Base-by-base conservation (phyloP, 2,797 vertebrate genomes). In the Hoplostethus atlanticus region DNA sequence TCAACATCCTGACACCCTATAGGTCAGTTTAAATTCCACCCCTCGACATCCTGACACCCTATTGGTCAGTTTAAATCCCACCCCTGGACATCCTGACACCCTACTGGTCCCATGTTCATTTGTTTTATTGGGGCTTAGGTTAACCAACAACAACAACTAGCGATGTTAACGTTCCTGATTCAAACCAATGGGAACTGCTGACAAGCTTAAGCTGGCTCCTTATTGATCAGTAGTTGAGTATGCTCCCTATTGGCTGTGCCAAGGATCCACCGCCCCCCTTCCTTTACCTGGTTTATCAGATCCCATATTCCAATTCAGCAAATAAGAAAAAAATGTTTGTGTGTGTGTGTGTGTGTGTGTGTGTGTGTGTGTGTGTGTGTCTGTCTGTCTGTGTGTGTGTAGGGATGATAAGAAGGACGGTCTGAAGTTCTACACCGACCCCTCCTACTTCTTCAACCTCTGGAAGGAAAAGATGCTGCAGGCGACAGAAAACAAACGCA, bases 401-500 rank as follows among this genome's bases (percentile, higher is more conserved):
- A 97, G 97, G 89, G 96, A 97, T 60, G 96, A 97, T 79, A 96
- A 96, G 79, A 97, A 96, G 87, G 95, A 97, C 1, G 96, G 96
- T n/a, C 93, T 98, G 76, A 97, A 97, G 83, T 97, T 97, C 89
- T 98, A 97, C 77, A 97, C 97, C 2, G 97, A 98, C 89, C 95
- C 97, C 51, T 98, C 97, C 0, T 98, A 97, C 86, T 98, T 98
- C 94, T 98, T 98, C 83, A 96, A 93, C 76, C 94, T 98, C 17
- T 98, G 97, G 97, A 98, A 95, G 84, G 97, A 98, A 88, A 98
- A 98, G 87, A 98, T 98, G 97, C 87, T 98, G 63, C 97, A 97
- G 86, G 97, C 97, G 66, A 98, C 97, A 0, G 97, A 98, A 79
- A 97, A 97, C 90, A 98, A 98, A 88, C 94, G 97, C 74, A 97